Evolutionary conservation across 2,888 invertebrate genomes (phyloP).

Genomic region (Therioaphis trifolii): DNA sequence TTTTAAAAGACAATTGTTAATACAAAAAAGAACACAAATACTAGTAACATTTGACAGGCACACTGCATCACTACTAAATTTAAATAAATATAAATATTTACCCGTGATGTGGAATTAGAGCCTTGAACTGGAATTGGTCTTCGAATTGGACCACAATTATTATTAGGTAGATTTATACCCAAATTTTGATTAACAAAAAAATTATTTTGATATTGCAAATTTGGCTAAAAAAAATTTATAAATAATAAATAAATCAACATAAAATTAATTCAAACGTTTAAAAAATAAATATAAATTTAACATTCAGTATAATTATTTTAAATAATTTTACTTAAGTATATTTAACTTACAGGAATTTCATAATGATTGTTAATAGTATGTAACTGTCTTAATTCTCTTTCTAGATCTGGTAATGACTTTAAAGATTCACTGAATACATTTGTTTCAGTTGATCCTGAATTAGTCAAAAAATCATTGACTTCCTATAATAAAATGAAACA

Average conservation of each 20-base stretch:
- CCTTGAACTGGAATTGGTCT: constrained; percentile 32
- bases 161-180: constrained; percentile 26
- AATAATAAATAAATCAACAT: neutral
- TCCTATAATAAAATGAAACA: constrained; percentile 25
- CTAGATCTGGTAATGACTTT: constrained; percentile 44
- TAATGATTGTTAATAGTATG: constrained; percentile 21
- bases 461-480: neutral
- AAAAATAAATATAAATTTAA: too few relatives aligned
- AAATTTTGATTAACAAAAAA: constrained; percentile 47
- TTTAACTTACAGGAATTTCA: constrained; percentile 33
- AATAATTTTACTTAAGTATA: too few relatives aligned
- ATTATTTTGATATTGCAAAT: constrained; percentile 49
- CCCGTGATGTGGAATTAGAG: neutral
- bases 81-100: constrained; percentile 47
- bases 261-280: too few relatives aligned
- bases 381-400: constrained; percentile 32
- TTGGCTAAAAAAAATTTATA: neutral
- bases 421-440: constrained; percentile 38
- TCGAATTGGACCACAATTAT: constrained; percentile 29
- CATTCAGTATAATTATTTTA: too few relatives aligned
- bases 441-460: neutral
- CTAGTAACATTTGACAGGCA: neutral
- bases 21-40: constrained; percentile 3
- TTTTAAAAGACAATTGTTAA: neutral
- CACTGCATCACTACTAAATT: too few relatives aligned